Evolutionary conservation across 2,888 invertebrate genomes (phyloP).

Genomic region (Nowickia ferox): DNA sequence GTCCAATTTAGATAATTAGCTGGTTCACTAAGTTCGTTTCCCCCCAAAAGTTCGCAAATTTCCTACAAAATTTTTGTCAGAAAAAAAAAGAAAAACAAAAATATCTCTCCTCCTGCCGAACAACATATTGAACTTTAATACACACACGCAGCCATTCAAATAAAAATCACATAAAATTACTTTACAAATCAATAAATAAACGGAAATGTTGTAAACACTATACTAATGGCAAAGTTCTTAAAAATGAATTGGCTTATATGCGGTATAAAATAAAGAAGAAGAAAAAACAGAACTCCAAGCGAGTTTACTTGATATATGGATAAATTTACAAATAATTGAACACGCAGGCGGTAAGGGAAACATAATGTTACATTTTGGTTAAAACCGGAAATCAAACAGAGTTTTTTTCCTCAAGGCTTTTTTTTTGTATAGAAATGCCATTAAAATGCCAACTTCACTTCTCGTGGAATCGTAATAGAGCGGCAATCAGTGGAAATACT

Average conservation of each 20-base stretch:
- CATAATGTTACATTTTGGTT: slow-evolving; percentile 47
- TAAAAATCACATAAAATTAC: slow-evolving; percentile 52
- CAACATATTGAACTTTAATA: slow-evolving; percentile 26
- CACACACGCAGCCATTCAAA: slow-evolving; percentile 16
- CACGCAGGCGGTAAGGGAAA: not conserved
- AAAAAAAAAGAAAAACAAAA: no score
- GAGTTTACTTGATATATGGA: slow-evolving; percentile 50
- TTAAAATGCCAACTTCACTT: slow-evolving; percentile 72
- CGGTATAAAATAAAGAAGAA: not conserved
- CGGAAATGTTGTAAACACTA: slow-evolving; percentile 61
- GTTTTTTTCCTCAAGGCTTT: slow-evolving; percentile 46
- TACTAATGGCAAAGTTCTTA: slow-evolving; percentile 33
- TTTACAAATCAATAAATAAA: slow-evolving; percentile 67
- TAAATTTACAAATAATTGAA: slow-evolving; percentile 36
- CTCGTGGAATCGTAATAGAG: slow-evolving; percentile 21
- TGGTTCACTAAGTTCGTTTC: no score
- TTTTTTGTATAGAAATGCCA: slow-evolving; percentile 68
- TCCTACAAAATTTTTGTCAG: no score
- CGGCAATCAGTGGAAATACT: slow-evolving; percentile 8
- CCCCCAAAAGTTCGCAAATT: no score
- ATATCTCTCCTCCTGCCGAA: no score
- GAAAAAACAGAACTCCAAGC: not conserved
- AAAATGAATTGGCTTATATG: not conserved
- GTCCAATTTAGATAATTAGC: no score
- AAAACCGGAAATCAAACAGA: slow-evolving; percentile 69